Base-by-base conservation (phyloP, 1,140 invertebrate genomes). In the Steinernema feltiae region DNA sequence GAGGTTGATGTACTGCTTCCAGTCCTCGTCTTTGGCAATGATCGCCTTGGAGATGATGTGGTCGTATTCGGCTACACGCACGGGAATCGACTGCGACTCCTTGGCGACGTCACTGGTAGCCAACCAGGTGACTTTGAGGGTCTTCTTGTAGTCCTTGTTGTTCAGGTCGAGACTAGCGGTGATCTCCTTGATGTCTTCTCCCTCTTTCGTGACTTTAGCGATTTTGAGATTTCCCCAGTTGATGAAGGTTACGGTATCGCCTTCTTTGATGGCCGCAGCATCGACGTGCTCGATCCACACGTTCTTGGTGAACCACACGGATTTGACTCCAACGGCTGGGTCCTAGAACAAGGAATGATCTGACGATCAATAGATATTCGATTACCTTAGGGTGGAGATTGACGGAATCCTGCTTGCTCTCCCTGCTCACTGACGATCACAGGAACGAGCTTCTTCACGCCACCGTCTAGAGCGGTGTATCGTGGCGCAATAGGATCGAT, bases 221-320 rank as follows among this genome's bases (percentile, higher is more conserved):
- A 99, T 95, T 77, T 91, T 88, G 27, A 99, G 84, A 89, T 99
- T 99, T 30, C 97, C 97, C 92, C 95, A 99, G 87, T 98, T 97
- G 74, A 99, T 96, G 82, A 99, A 98, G 0, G 97, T 99, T 0
- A 95, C 92, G 87, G 93, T 95, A 87, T 98, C 92, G 27, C 93
- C 92, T 86, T 93, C 92, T 79, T 92, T 92, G 48, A 99, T 89
- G 0, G 88, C 83, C 77, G 92, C 90, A 0, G 95, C 97, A 89
- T 99, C 97, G 1, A 89, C 91, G 76, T 91, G 7, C 29, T 99
- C 97, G 76, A 32, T 71, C 41, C 15, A 31, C 21, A 71, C 31
- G 41, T 48, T 71, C 70, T 0, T 35, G 15, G 53, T 73, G 29
- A 69, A 73, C 30, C 32, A 73, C 3, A 73, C 70, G 30, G 70